These are phyloP conservation scores for Cuniculus paca DNA, from an alignment of 2,797 vertebrate species.

Conservation along the genomic window DNA sequence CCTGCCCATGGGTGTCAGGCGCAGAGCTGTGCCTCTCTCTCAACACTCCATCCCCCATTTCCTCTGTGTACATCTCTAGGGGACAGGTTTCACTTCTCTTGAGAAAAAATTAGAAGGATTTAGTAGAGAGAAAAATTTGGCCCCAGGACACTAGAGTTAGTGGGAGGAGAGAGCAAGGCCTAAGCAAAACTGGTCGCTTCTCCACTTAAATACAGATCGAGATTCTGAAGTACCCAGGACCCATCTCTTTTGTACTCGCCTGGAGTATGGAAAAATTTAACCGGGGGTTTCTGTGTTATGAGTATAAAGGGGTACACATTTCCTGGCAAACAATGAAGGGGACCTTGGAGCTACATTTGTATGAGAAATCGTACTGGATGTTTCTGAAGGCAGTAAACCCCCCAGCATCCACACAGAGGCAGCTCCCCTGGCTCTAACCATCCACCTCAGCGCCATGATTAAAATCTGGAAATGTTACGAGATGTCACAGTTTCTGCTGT, in stretches of 20 bases:
- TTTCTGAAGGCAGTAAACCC: background rate
- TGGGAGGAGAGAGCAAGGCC: background rate
- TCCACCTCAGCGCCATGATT: background rate
- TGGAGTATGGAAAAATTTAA: background rate
- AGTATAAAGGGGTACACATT: background rate
- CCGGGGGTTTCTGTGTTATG: background rate
- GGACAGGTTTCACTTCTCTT: background rate
- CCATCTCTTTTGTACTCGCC: background rate
- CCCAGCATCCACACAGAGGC: background rate
- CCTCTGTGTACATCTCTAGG: background rate
- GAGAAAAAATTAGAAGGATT: slow-evolving; percentile 23
- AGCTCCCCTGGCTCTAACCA: background rate
- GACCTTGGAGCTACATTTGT: background rate
- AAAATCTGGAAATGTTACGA: background rate
- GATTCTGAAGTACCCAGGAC: background rate
- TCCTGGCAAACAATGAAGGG: slow-evolving; percentile 3
- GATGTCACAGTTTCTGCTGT: background rate
- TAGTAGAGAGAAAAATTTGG: slow-evolving; percentile 34
- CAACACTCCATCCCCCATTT: background rate
- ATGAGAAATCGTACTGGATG: background rate
- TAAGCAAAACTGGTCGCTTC: background rate
- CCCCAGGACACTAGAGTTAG: background rate
- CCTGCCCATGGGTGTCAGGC: background rate
- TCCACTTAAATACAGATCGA: background rate
- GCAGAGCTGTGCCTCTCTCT: background rate